These are phyloP conservation scores for Temnothorax nylanderi DNA, from an alignment of 1,140 invertebrate species.

Conservation along the genomic window DNA sequence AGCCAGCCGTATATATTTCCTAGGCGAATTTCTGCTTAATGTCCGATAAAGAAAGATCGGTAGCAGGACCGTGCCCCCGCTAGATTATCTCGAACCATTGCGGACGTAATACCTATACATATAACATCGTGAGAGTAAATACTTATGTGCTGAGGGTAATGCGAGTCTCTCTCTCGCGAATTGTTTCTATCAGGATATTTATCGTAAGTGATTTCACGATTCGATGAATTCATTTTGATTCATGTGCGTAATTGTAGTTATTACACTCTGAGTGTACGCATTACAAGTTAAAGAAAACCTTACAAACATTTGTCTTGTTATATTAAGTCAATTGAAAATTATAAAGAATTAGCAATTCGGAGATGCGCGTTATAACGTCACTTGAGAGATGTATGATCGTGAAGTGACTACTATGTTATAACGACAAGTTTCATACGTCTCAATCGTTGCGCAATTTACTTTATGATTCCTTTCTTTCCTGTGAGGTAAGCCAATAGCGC, in stretches of 20 bases:
- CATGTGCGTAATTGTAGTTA: not conserved
- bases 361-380: not conserved
- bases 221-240: not conserved
- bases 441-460: conserved; percentile 35
- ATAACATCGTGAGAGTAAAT: conserved; percentile 3
- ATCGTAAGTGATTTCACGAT: conserved; percentile 38
- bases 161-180: not conserved
- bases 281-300: not conserved
- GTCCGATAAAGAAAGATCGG: conserved; percentile 65
- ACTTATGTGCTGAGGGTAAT: not conserved
- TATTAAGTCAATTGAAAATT: not conserved
- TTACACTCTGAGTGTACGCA: not conserved
- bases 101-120: conserved; percentile 3
- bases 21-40: conserved; percentile 58
- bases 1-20: conserved; percentile 23
- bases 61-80: not conserved
- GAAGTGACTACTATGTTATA: not conserved
- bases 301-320: not conserved
- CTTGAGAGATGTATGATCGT: not conserved
- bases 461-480: not conserved
- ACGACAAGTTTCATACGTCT: conserved; percentile 14
- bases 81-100: conserved; percentile 38
- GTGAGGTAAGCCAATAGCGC: not conserved
- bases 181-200: conserved; percentile 14
- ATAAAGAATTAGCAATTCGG: not conserved